phyloP scores from a whole-genome alignment of 2,113 vertebrate species.

The Sarotherodon lohbergeri region DNA sequence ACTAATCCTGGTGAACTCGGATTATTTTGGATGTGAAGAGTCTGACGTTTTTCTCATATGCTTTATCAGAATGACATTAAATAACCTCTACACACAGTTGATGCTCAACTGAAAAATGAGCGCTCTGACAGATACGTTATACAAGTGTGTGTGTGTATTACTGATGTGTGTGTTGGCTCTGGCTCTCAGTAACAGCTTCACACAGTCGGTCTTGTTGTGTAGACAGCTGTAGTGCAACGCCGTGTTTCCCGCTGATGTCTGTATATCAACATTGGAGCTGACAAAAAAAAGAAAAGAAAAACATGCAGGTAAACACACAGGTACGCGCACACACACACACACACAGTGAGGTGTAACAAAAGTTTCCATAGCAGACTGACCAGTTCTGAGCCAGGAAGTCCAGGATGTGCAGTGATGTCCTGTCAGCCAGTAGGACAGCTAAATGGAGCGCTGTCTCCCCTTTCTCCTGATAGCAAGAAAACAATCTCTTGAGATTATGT shows the following conservation, averaged over 20 bases:
- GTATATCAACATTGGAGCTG: conserved; percentile 45
- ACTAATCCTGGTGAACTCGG: fast-evolving
- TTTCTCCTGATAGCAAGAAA: conserved; percentile 45
- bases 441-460: conserved; percentile 57
- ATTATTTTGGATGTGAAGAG: background rate
- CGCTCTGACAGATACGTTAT: background rate
- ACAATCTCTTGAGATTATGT: background rate
- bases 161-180: conserved; percentile 52
- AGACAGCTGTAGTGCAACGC: conserved; percentile 61
- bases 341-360: background rate
- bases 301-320: background rate
- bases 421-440: conserved; percentile 58
- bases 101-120: background rate
- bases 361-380: background rate
- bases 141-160: background rate
- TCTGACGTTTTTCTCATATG: background rate
- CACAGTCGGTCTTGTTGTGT: conserved; percentile 64
- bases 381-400: conserved; percentile 65
- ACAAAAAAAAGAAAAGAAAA: background rate
- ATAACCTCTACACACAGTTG: background rate
- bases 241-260: conserved; percentile 53
- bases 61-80: background rate
- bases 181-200: conserved; percentile 60
- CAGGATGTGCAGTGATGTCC: conserved; percentile 57
- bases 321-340: background rate